Conservation (phyloP, 2,888 invertebrate species). For the Adineta ricciae region DNA sequence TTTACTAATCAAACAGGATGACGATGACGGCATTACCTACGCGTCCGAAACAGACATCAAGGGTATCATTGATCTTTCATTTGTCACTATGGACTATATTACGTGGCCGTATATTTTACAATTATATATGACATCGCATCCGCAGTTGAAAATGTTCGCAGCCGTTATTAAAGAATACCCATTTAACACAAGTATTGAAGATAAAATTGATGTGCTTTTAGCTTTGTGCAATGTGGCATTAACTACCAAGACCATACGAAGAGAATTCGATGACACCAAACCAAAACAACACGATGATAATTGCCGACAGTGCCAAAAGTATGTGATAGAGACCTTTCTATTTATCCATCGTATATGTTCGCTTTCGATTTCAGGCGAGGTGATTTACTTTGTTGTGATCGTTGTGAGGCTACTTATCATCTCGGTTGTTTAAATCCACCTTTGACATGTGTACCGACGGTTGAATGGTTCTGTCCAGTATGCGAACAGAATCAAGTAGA, state of each 20-base stretch:
- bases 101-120: conserved; percentile 17
- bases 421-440: conserved; percentile 80
- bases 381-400: conserved; percentile 89
- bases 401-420: conserved; percentile 93
- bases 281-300: conserved; percentile 13
- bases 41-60: conserved; percentile 4
- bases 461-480: conserved; percentile 76
- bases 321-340: background rate
- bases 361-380: conserved; percentile 56
- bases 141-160: background rate
- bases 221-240: background rate
- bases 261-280: conserved; percentile 4
- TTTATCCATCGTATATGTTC: too few relatives aligned
- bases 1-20: conserved; percentile 13
- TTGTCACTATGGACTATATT: background rate
- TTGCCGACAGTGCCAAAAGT: conserved; percentile 10
- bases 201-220: background rate
- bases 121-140: conserved; percentile 1
- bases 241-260: conserved; percentile 1
- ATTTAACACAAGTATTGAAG: background rate
- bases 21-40: conserved; percentile 2
- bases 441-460: conserved; percentile 64
- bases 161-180: background rate
- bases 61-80: conserved; percentile 5
- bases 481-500: conserved; percentile 47